phyloP scores from a whole-genome alignment of 2,888 invertebrate genomes.

The Cotesia congregata region DNA sequence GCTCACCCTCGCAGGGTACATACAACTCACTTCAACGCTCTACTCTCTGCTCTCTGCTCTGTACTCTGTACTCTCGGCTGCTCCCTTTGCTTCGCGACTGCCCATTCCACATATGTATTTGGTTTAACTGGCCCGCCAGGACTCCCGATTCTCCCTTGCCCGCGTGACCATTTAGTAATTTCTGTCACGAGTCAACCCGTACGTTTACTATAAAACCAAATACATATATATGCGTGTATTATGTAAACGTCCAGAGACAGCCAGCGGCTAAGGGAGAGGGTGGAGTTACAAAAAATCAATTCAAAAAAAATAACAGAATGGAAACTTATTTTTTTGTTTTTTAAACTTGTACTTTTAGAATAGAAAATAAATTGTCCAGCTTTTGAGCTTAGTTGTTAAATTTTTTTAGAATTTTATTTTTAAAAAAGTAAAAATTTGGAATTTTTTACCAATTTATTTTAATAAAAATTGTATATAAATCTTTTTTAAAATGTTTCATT shows the following conservation, averaged over 20 bases:
- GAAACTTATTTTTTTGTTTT: too few species aligned
- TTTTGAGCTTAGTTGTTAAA: too few species aligned
- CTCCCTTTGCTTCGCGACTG: slow-evolving; percentile 40
- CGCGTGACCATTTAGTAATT: slow-evolving; percentile 65
- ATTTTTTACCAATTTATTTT: too few species aligned
- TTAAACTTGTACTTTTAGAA: too few species aligned
- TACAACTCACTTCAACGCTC: background rate
- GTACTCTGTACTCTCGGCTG: slow-evolving; percentile 11
- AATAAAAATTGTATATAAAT: too few species aligned
- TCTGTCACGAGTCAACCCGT: slow-evolving; percentile 68
- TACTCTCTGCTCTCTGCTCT: too few species aligned
- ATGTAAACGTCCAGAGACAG: slow-evolving; percentile 9
- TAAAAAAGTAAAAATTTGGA: too few species aligned
- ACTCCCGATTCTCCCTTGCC: slow-evolving; percentile 43
- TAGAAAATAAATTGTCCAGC: too few species aligned
- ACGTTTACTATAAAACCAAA: slow-evolving; percentile 46
- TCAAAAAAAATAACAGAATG: slow-evolving; percentile 12
- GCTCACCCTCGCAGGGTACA: slow-evolving; percentile 29
- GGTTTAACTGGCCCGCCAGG: slow-evolving; percentile 30
- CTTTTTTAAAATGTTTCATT: too few species aligned
- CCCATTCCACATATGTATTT: slow-evolving; percentile 36
- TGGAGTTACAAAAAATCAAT: background rate
- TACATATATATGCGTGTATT: slow-evolving; percentile 27
- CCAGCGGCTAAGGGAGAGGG: background rate
- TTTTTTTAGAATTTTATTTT: too few species aligned